Evolutionary conservation across 2,797 vertebrate genomes (phyloP).

Genomic region (Tauraco hartlaubi): DNA sequence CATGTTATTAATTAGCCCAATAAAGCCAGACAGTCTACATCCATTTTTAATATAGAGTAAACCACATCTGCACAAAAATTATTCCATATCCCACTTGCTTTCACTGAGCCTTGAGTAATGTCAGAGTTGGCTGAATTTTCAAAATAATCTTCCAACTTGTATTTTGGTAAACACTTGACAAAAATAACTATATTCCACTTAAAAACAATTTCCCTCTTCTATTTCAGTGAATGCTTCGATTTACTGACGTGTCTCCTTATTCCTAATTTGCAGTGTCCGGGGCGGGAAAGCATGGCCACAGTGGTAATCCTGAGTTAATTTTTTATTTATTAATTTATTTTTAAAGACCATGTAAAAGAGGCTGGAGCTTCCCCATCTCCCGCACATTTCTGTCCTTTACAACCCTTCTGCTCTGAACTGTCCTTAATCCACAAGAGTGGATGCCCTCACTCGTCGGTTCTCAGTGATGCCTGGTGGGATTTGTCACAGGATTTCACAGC

Average conservation of each 20-base stretch:
- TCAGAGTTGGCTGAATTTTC: background rate
- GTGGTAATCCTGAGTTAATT: background rate
- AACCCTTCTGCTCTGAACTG: background rate
- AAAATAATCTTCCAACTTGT: background rate
- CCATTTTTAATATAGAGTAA: background rate
- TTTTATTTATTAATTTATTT: background rate
- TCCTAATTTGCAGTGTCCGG: background rate
- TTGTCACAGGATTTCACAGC: background rate
- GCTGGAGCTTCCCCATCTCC: background rate
- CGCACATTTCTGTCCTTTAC: background rate
- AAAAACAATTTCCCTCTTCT: background rate
- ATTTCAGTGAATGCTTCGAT: background rate
- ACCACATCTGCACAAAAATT: background rate
- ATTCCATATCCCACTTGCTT: background rate
- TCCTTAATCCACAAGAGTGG: background rate
- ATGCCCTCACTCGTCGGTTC: background rate
- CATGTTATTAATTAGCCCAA: background rate
- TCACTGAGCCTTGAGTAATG: background rate
- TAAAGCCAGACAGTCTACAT: background rate
- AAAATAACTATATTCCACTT: background rate
- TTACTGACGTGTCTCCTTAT: background rate
- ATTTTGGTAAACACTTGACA: conserved; percentile 41
- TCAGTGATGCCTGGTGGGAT: background rate
- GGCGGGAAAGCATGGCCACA: background rate
- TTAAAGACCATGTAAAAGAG: background rate